These are phyloP conservation scores for Phoenoteleia sp. DNA, from an alignment of 2,888 invertebrate species.

Conservation along the genomic window DNA sequence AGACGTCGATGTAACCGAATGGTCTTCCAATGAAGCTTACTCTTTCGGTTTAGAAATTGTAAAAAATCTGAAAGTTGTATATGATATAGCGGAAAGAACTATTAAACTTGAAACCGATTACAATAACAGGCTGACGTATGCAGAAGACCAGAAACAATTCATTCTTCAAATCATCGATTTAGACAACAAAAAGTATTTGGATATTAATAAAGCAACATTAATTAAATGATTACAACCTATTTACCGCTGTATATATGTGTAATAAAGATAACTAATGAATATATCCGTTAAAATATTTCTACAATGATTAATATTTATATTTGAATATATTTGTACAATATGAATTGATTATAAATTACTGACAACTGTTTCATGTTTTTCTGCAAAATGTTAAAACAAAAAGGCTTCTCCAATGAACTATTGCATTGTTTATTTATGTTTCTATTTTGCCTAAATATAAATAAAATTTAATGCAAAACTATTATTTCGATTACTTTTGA, in stretches of 20 bases:
- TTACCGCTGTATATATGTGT: slow-evolving; percentile 17
- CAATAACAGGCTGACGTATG: slow-evolving; percentile 31
- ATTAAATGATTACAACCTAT: slow-evolving; percentile 11
- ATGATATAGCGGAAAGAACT: slow-evolving; percentile 50
- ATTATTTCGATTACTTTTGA: too few relatives aligned
- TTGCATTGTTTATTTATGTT: too few relatives aligned
- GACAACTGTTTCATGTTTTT: neutral
- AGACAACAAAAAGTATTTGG: slow-evolving; percentile 13
- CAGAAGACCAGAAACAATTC: slow-evolving; percentile 55
- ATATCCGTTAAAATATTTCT: slow-evolving; percentile 1
- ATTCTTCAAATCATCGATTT: slow-evolving; percentile 36
- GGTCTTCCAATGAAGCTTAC: slow-evolving; percentile 34
- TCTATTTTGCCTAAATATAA: too few relatives aligned
- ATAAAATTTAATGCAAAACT: too few relatives aligned
- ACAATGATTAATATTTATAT: neutral
- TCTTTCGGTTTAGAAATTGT: slow-evolving; percentile 25
- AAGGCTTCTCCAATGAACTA: neutral
- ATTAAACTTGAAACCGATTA: slow-evolving; percentile 38
- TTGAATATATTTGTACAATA: neutral
- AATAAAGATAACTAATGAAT: slow-evolving; percentile 19
- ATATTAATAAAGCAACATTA: slow-evolving; percentile 14
- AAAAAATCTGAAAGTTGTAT: slow-evolving; percentile 48
- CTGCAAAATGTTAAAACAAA: neutral
- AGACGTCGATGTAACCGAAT: slow-evolving; percentile 26
- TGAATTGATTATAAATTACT: neutral